Percentiles rank a stretch among this genome's conserved stretches.
Conservation (phyloP, 2,113 vertebrate genomes). For the Pongo pygmaeus region DNA sequence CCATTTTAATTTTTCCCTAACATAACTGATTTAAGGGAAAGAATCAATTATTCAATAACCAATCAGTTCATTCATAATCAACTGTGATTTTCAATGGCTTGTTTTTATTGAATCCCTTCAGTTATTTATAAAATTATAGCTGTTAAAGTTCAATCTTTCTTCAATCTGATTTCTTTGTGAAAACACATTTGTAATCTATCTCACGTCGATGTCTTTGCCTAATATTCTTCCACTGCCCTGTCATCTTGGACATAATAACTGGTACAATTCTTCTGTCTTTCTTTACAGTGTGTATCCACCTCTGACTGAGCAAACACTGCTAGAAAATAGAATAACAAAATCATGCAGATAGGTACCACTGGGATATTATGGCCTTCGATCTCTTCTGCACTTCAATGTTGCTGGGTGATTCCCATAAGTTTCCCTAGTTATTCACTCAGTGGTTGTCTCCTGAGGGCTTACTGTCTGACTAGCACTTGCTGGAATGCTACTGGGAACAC, state of each 20-base stretch:
- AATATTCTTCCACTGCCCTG: background rate
- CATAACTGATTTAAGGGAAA: background rate
- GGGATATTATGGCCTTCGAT: background rate
- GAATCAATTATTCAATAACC: slow-evolving; percentile 14
- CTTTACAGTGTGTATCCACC: background rate
- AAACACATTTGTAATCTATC: background rate
- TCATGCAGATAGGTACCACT: no score
- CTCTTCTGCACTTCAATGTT: background rate
- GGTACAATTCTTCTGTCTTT: background rate
- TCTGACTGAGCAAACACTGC: background rate
- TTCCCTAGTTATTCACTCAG: background rate
- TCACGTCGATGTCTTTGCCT: background rate
- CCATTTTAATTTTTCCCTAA: background rate
- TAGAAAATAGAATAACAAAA: background rate
- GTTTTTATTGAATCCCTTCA: slow-evolving; percentile 37
- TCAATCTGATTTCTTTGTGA: background rate
- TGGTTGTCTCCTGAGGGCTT: background rate
- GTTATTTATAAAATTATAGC: slow-evolving; percentile 18
- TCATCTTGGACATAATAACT: background rate
- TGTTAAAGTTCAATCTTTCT: background rate
- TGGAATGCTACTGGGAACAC: background rate
- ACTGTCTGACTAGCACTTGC: background rate
- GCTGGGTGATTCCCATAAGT: background rate
- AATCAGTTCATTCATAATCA: slow-evolving; percentile 1
- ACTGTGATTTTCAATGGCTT: background rate